phyloP scores from a whole-genome alignment of 53 echinoderm and acorn worm species.

The Apostichopus leukothele region DNA sequence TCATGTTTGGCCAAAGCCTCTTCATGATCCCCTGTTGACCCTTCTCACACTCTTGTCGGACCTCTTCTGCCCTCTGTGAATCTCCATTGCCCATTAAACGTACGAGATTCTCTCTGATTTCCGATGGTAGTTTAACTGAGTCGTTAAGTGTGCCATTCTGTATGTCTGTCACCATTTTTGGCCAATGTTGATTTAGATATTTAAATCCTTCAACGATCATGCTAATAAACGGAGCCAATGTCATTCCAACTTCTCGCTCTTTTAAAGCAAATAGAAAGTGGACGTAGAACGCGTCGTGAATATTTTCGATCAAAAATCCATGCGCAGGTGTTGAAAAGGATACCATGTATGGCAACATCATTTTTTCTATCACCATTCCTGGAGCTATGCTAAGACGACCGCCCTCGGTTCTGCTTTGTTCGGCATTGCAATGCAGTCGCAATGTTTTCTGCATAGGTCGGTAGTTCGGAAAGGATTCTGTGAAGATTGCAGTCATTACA shows the following conservation, averaged over 20 bases:
- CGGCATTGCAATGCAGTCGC: constrained; percentile 2
- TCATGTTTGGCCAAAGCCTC: constrained; percentile 13
- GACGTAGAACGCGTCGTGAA: constrained; percentile 54
- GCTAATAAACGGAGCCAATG: constrained; percentile 44
- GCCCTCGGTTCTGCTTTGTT: background rate
- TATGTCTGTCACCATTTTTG: constrained; percentile 60
- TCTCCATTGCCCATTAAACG: constrained; percentile 46
- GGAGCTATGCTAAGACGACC: background rate
- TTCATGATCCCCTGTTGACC: constrained; percentile 67
- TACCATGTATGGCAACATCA: background rate
- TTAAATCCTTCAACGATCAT: constrained; percentile 61
- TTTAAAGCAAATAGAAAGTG: constrained; percentile 74
- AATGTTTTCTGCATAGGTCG: constrained; percentile 16
- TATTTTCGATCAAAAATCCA: constrained; percentile 22
- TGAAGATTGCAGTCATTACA: background rate
- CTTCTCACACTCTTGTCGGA: constrained; percentile 66
- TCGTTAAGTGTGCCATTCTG: constrained; percentile 54
- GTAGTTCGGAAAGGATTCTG: background rate
- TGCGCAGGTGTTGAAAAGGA: constrained; percentile 38
- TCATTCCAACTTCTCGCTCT: constrained; percentile 54
- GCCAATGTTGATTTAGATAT: constrained; percentile 61
- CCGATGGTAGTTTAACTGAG: constrained; percentile 5
- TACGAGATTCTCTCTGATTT: constrained; percentile 39
- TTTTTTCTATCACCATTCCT: background rate
- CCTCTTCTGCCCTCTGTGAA: constrained; percentile 52